These are phyloP conservation scores for Cyphomyrus plagiostoma DNA, from an alignment of 2,113 vertebrate species.

Conservation along the genomic window DNA sequence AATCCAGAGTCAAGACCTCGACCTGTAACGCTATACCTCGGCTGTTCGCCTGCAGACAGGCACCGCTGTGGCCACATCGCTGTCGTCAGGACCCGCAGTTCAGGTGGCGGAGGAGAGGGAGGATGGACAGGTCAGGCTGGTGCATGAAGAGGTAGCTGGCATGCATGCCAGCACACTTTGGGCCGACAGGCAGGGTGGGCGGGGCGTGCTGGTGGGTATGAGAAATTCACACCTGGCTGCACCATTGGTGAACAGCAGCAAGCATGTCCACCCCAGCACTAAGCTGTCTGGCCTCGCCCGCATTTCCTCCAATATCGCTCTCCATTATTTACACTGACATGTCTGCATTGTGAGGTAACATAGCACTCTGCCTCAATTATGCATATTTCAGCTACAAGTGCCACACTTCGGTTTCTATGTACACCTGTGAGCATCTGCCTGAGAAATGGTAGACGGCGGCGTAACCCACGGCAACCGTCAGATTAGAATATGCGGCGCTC, in stretches of 20 bases:
- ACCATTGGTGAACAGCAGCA: background rate
- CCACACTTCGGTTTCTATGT: constrained; percentile 45
- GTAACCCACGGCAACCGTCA: constrained; percentile 47
- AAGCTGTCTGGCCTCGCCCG: constrained; percentile 29
- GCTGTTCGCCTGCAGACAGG: background rate
- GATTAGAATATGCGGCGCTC: constrained; percentile 21
- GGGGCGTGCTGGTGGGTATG: background rate
- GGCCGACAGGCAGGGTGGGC: background rate
- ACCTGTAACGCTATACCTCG: background rate
- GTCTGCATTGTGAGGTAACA: constrained; percentile 58
- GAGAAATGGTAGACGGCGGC: background rate
- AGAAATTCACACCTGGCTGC: background rate
- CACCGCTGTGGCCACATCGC: background rate
- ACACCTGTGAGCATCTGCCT: constrained; percentile 23
- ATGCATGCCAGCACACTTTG: background rate
- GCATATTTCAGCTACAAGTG: constrained; percentile 57
- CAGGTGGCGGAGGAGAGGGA: background rate
- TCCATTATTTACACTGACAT: constrained; percentile 67
- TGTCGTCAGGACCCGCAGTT: background rate
- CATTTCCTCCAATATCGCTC: constrained; percentile 68
- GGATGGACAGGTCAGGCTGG: background rate
- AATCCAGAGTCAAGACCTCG: background rate
- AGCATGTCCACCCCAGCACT: background rate
- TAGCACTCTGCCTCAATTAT: constrained; percentile 62
- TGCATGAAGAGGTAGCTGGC: background rate